Evolutionary conservation across 2,797 vertebrate genomes (phyloP).

Genomic region (Schizopygopsis pylzovi): DNA sequence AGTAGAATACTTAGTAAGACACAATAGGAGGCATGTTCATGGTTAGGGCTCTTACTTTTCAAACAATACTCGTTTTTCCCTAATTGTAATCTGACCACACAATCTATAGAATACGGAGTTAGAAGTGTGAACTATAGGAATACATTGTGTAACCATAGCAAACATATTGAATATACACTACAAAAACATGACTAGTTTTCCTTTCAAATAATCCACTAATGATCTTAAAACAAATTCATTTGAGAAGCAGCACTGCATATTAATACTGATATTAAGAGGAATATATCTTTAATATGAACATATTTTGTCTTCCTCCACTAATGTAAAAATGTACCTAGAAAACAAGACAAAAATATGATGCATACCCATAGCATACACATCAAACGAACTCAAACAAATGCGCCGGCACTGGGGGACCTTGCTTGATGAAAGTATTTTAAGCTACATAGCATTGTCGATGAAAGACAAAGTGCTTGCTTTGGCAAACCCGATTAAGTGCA

Average conservation of each 20-base stretch:
- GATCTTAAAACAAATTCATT: neutral
- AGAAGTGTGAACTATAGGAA: slow-evolving; percentile 68
- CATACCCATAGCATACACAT: slow-evolving; percentile 4
- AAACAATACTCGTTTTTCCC: slow-evolving; percentile 66
- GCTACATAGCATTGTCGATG: slow-evolving; percentile 23
- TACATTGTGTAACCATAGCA: slow-evolving; percentile 63
- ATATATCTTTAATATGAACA: neutral
- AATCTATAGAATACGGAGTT: slow-evolving; percentile 65
- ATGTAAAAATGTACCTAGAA: neutral
- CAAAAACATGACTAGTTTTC: neutral
- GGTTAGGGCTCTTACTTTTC: slow-evolving; percentile 62
- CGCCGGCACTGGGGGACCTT: neutral
- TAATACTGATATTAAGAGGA: neutral
- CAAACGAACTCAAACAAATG: slow-evolving; percentile 16
- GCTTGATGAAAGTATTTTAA: slow-evolving; percentile 14
- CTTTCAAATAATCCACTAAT: neutral
- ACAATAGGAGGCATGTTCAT: slow-evolving; percentile 70
- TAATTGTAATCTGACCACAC: slow-evolving; percentile 72
- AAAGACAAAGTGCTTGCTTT: slow-evolving; percentile 30
- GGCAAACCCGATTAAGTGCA: slow-evolving; percentile 19
- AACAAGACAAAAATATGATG: slow-evolving; percentile 1
- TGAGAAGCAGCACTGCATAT: neutral
- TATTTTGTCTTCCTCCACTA: neutral
- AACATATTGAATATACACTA: slow-evolving; percentile 52
- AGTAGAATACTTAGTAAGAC: slow-evolving; percentile 61